Conservation (phyloP, 2,797 vertebrate species). For the Tadarida brasiliensis region DNA sequence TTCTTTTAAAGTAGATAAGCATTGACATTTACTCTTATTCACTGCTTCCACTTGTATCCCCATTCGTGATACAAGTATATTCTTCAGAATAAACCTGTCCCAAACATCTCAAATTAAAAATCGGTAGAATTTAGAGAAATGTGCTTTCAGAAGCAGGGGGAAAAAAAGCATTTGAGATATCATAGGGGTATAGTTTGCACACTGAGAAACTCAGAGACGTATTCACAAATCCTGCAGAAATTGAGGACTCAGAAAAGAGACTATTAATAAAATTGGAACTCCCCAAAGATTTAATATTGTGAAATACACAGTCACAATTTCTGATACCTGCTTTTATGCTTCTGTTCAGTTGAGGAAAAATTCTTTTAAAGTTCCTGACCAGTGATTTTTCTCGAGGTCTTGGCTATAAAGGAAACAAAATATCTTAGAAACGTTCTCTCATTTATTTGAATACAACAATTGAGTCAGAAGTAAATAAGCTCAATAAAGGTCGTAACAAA, state of each 20-base stretch:
- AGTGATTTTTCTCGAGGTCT: background rate
- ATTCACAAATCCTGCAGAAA: constrained; percentile 69
- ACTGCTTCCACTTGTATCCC: background rate
- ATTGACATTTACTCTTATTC: background rate
- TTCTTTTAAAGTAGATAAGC: constrained; percentile 11
- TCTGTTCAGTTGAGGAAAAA: background rate
- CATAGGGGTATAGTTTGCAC: constrained; percentile 37
- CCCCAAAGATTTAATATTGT: constrained; percentile 56
- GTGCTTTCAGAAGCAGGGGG: background rate
- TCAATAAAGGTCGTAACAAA: background rate
- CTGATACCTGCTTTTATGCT: constrained; percentile 6
- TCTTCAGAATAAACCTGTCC: constrained; percentile 11
- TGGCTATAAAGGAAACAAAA: background rate
- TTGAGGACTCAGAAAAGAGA: constrained; percentile 44
- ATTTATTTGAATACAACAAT: background rate
- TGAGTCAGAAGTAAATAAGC: background rate
- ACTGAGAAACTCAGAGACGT: constrained; percentile 9
- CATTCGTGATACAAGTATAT: background rate
- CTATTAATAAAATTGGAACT: constrained; percentile 69
- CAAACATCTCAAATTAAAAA: constrained; percentile 48
- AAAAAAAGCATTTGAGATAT: background rate
- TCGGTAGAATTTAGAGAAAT: constrained; percentile 45
- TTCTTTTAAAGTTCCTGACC: background rate
- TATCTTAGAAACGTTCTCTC: background rate
- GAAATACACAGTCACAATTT: background rate